A percentile compares a stretch with the other conserved stretches of the same genome.
These are phyloP conservation scores for Gorsachius goisagi DNA, from an alignment of 2,113 vertebrate species.

Conservation along the genomic window DNA sequence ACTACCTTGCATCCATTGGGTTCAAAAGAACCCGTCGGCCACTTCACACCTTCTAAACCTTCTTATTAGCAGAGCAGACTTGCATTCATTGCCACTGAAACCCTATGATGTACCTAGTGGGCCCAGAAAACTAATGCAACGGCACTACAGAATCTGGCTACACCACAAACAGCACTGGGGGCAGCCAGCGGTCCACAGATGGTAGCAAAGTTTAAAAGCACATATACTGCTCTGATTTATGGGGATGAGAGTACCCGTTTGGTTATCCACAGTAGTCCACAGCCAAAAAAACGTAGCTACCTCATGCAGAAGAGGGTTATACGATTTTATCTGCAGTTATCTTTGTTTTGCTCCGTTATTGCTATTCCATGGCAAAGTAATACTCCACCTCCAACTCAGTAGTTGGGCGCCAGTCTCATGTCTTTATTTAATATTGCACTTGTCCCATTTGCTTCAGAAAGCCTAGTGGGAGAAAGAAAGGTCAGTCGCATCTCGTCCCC, in stretches of 20 bases:
- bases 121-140: background rate
- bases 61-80: background rate
- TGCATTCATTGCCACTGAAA: background rate
- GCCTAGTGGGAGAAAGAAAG: background rate
- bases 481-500: rapidly evolving
- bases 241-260: background rate
- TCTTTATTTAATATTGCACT: background rate
- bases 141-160: background rate
- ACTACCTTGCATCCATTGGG: background rate
- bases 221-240: background rate
- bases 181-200: rapidly evolving
- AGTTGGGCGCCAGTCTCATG: rapidly evolving
- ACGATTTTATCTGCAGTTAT: background rate
- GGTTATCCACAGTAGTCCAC: background rate
- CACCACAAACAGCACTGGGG: background rate
- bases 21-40: background rate
- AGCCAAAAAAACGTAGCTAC: background rate
- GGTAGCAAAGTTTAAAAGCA: no score
- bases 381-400: background rate
- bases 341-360: background rate
- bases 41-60: background rate
- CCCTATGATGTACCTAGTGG: rapidly evolving
- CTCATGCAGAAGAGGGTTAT: background rate
- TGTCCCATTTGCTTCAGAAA: background rate
- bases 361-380: background rate